Evolutionary conservation across 1,140 invertebrate species (phyloP), one percentile per base, ranked within the genome.

Genomic region (Drosophila pachea): DNA sequence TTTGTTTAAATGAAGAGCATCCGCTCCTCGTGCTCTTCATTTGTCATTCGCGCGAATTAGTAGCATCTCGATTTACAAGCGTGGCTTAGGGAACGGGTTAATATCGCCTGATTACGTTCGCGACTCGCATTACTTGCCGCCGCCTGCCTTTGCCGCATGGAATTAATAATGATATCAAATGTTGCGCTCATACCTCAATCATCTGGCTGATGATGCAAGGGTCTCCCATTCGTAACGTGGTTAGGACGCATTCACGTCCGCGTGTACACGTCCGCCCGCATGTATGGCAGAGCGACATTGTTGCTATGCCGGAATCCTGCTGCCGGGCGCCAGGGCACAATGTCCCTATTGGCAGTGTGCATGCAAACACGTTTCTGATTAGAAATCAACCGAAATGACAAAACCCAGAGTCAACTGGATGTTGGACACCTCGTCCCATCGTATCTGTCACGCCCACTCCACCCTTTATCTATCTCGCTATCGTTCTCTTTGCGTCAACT

Each of bases 351-450:
- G 62, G 54, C 62, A 32, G 31, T 65, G 67, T 65, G 60, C 67
- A 69, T 69, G 62, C 52, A 47, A 58, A 58, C 67, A 70, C 68
- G 68, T 70, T 70, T 70, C 54, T 66, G 62, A 66, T 70, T 70
- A 70, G 48, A 70, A 70, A 60, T 70, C 68, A 70, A 8, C 68
- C 54, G 48, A 59, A 70, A 59, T 66, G 68, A 65, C 63, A 60
- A 55, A 48, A 52, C 22, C 40, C 38, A 70, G 52, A 45, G 31
- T 45, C 54, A 45, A 16, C 54, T 35, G 11, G 54, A 9, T 33
- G 40, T 45, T 33, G 40, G 31, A 22, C 42, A 16, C 6, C n/a
- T 43, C 8, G 22, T 22, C 22, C 22, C 22, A 22, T 9, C 5
- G 35, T 38, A 22, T 1, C 22, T 22, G 22, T 22, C 22, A 22